Evolutionary conservation across 2,888 invertebrate species (phyloP).

Genomic region (Ectropis crepuscularia): DNA sequence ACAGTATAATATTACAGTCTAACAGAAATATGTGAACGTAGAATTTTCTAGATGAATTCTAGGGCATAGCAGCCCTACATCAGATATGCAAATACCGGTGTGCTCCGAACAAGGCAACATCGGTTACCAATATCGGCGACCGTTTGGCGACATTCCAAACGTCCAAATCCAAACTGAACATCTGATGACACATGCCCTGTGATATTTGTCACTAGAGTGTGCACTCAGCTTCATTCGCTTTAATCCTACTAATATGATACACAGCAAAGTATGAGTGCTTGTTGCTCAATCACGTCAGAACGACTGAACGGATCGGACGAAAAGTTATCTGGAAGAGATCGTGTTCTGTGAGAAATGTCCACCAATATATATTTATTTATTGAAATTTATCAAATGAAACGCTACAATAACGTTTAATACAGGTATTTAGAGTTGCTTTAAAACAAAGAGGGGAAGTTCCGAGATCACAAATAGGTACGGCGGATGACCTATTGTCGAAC

Average conservation of each 20-base stretch:
- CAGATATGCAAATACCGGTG: slow-evolving; percentile 15
- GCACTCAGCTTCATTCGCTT: no score
- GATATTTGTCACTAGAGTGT: neutral
- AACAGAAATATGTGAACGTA: neutral
- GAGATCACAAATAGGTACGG: neutral
- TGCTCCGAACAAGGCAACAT: slow-evolving; percentile 6
- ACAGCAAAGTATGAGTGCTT: no score
- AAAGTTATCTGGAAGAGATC: no score
- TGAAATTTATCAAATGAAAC: no score
- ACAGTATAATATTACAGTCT: no score
- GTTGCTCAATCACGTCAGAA: no score
- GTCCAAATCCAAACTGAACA: slow-evolving; percentile 14
- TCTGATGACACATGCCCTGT: slow-evolving; percentile 14
- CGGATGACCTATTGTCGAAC: neutral
- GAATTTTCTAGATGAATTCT: slow-evolving; percentile 3
- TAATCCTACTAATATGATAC: no score
- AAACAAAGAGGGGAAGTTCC: neutral
- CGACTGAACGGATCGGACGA: no score
- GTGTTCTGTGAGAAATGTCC: no score
- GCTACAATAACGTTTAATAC: neutral
- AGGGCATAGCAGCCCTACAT: neutral
- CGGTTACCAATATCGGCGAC: slow-evolving; percentile 16
- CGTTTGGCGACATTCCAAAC: slow-evolving; percentile 24
- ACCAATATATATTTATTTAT: no score
- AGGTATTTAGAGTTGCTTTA: neutral